Base-by-base conservation (phyloP, 2,888 invertebrate species). In the Erynnis tages region DNA sequence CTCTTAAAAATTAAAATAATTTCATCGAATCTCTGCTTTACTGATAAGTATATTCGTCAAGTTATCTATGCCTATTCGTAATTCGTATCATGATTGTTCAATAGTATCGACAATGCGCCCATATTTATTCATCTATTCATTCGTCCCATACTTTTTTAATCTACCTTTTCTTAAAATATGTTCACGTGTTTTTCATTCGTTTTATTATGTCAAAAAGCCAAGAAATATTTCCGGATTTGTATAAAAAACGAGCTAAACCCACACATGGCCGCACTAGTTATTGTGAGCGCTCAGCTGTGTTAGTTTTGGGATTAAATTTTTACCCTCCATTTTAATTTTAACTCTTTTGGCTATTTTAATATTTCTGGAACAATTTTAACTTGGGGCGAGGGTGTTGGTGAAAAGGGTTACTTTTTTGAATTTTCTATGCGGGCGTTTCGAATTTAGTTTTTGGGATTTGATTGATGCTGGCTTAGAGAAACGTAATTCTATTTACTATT, bases 331-430 rank as follows among this genome's bases (percentile, higher is more conserved):
- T 86, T 88, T 82, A 88, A 84, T 82, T 88, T 88, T 85, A 89
- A 88, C 88, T 87, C 88, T 87, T 88, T 88, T 85, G 79, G 83
- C 84, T 85, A 83, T 88, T 89, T 88, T 86, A 89, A 88, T 88
- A 88, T 85, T 87, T 86, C 75, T 81, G 78, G 80, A 80, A 81
- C 75, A 71, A 75, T 81, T 83, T 80, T 77, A 73, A 73, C 67
- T 76, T 78, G 52, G 84, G 84, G 83, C 69, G 84, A 83, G 86
- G 84, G 82, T 72, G 73, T 67, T 55, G 60, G 59, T 61, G 62
- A 73, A 77, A 82, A 76, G 79, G 79, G 76, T 78, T 66, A 70
- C 27, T 48, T 52, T 48, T 45, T 44, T 37, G 21, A 72, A 4
- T 73, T 76, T 77, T 79, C 62, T 62, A 84, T 85, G 84, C 84